A percentile compares a stretch with the other conserved stretches of the same genome.
Conservation (phyloP, 2,797 vertebrate genomes). For the Numenius phaeopus region DNA sequence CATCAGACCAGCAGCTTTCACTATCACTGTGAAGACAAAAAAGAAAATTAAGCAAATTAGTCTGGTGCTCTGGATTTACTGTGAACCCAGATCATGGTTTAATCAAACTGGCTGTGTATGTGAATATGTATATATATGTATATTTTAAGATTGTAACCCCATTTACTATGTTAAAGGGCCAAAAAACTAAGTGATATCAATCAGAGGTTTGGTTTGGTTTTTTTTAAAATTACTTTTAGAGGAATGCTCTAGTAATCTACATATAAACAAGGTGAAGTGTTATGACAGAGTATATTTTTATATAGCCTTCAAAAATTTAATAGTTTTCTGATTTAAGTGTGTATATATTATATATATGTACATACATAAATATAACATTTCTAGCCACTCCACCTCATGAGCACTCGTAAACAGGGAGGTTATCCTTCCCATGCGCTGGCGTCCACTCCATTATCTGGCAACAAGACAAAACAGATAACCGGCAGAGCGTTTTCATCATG, state of each 20-base stretch:
- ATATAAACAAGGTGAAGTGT: constrained; percentile 50
- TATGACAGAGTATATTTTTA: constrained; percentile 43
- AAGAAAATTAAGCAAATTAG: not conserved
- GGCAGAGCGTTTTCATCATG: constrained; percentile 71
- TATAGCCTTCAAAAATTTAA: constrained; percentile 21
- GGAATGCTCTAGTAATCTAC: constrained; percentile 56
- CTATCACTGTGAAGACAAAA: not conserved
- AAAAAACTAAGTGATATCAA: constrained; percentile 1
- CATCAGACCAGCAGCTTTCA: not conserved
- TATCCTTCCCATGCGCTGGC: constrained; percentile 22
- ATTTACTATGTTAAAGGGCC: not conserved
- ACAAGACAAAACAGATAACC: constrained; percentile 76
- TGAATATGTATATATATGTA: not conserved
- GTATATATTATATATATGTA: not conserved
- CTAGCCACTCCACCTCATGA: constrained; percentile 19
- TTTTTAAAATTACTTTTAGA: not conserved
- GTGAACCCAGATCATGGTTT: not conserved
- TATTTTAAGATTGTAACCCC: not conserved
- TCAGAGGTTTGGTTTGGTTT: constrained; percentile 28
- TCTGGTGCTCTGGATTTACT: not conserved
- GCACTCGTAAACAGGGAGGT: constrained; percentile 39
- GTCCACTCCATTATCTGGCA: constrained; percentile 63
- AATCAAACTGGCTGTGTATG: not conserved
- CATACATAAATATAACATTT: not conserved
- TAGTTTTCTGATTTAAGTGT: constrained; percentile 55